Evolutionary conservation across 2,888 invertebrate species (phyloP).

Genomic region (Noctua pronuba): DNA sequence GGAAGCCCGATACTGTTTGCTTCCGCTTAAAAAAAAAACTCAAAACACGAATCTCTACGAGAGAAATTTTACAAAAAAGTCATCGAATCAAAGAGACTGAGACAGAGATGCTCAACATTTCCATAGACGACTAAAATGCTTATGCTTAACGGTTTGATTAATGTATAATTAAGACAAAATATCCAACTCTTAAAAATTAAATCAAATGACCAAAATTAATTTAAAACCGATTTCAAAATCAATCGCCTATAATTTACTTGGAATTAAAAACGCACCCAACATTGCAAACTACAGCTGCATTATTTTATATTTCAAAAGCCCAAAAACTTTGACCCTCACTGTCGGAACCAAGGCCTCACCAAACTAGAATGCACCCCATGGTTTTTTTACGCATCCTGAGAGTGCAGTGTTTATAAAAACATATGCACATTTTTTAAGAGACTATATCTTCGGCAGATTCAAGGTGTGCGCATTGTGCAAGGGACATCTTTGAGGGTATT

Average conservation of each 20-base stretch:
- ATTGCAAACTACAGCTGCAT: constrained; percentile 2
- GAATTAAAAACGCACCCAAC: not conserved
- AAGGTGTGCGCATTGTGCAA: constrained; percentile 87
- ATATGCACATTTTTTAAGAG: constrained; percentile 89
- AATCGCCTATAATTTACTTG: not conserved
- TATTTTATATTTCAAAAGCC: not conserved
- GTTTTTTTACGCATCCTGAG: constrained; percentile 79
- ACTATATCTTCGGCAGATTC: constrained; percentile 83
- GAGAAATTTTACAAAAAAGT: constrained; percentile 70
- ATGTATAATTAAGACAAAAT: not conserved
- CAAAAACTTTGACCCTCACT: constrained; percentile 74
- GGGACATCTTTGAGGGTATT: constrained; percentile 86
- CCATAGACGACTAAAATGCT: not conserved
- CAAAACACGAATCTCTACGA: constrained; percentile 71
- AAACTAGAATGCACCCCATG: constrained; percentile 75
- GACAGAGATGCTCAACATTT: constrained; percentile 76
- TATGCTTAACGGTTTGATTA: not conserved
- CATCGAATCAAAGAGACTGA: constrained; percentile 70
- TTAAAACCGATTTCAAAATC: not conserved
- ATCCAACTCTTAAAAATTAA: not conserved
- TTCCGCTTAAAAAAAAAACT: constrained; percentile 81
- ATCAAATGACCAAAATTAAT: not conserved
- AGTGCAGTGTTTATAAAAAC: constrained; percentile 87
- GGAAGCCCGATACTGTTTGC: constrained; percentile 80
- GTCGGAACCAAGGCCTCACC: constrained; percentile 59